These are phyloP conservation scores for Hemibagrus guttatus DNA, from an alignment of 2,797 vertebrate genomes.

Conservation along the genomic window DNA sequence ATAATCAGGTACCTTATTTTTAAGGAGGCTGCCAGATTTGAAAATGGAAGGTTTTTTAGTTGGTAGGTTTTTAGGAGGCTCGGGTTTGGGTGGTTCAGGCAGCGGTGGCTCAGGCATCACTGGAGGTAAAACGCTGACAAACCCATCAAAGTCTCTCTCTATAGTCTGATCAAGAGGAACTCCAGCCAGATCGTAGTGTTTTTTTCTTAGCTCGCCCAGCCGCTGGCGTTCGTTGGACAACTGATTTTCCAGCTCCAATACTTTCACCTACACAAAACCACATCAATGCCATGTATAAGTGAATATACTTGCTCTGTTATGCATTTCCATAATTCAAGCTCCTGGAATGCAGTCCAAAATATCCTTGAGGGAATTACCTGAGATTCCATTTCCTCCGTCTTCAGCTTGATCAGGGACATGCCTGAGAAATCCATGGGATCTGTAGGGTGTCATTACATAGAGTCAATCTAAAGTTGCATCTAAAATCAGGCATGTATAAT, in stretches of 20 bases:
- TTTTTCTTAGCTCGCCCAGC: conserved; percentile 91
- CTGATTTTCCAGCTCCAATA: conserved; percentile 90
- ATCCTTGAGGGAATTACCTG: conserved; percentile 76
- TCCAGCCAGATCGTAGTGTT: conserved; percentile 84
- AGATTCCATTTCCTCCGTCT: conserved; percentile 95
- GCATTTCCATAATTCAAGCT: not conserved
- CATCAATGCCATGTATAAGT: not conserved
- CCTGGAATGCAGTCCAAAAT: not conserved
- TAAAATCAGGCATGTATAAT: not conserved
- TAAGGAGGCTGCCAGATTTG: conserved; percentile 73
- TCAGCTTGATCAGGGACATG: conserved; percentile 92
- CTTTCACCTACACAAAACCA: conserved; percentile 80
- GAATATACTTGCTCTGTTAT: not conserved
- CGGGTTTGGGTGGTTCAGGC: conserved; percentile 15
- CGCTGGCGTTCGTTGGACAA: conserved; percentile 89
- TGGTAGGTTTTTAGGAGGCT: conserved; percentile 37
- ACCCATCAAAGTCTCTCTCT: conserved; percentile 26
- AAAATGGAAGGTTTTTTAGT: conserved; percentile 70
- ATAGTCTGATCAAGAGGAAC: not conserved
- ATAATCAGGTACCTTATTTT: conserved; percentile 64
- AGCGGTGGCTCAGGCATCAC: conserved; percentile 30
- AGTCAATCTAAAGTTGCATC: not conserved
- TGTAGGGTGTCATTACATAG: conserved; percentile 52
- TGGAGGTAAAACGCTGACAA: conserved; percentile 54
- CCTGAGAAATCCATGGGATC: conserved; percentile 93